Percentiles rank a stretch among this genome's conserved stretches.
These are phyloP conservation scores for Stictonetta naevosa DNA, from an alignment of 2,113 vertebrate species.

Conservation along the genomic window DNA sequence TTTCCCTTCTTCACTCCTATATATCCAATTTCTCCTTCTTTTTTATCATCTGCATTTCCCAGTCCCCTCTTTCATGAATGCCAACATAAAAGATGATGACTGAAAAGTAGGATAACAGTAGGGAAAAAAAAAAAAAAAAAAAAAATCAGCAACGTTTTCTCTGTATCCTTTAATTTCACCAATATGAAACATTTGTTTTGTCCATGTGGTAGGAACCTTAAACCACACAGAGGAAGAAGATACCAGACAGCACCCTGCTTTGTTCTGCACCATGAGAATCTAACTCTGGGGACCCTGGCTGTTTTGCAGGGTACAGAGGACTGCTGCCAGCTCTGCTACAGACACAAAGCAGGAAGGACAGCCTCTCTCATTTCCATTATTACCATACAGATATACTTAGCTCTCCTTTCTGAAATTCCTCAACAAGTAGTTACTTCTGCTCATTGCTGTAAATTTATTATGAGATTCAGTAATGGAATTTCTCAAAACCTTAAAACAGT, in stretches of 20 bases:
- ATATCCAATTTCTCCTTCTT: background rate
- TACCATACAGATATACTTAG: background rate
- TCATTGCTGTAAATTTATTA: background rate
- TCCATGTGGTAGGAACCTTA: background rate
- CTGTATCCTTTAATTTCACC: background rate
- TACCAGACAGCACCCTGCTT: background rate
- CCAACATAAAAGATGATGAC: background rate
- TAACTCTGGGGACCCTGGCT: background rate
- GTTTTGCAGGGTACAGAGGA: background rate
- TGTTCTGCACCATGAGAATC: fast-evolving
- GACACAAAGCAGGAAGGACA: background rate
- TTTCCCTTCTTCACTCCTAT: background rate
- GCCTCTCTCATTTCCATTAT: background rate
- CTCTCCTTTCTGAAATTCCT: background rate
- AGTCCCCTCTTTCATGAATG: background rate
- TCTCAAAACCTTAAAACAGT: background rate
- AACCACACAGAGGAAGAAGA: background rate
- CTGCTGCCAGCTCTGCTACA: background rate
- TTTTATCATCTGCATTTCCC: background rate
- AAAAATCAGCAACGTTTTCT: background rate
- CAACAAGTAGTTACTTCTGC: background rate
- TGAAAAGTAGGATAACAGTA: background rate
- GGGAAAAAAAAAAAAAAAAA: background rate
- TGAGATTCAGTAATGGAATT: background rate
- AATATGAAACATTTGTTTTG: background rate